Conservation (phyloP, 2,113 vertebrate genomes). For the Elephantulus edwardii region DNA sequence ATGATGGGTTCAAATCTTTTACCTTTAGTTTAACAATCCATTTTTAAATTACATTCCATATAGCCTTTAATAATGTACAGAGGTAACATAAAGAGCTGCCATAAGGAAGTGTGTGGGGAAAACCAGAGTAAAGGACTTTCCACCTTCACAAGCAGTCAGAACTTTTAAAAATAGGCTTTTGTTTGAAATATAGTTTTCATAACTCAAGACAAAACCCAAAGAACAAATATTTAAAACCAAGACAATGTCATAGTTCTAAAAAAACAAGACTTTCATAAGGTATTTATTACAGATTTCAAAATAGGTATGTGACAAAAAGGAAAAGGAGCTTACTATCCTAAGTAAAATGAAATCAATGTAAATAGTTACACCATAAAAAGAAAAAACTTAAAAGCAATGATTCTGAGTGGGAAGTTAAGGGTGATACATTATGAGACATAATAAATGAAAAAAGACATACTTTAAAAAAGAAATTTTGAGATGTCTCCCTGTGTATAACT, state of each 20-base stretch:
- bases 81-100: neutral
- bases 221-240: slow-evolving; percentile 37
- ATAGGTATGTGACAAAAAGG: neutral
- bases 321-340: slow-evolving; percentile 5
- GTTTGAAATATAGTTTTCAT: slow-evolving; percentile 16
- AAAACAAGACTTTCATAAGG: neutral
- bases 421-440: neutral
- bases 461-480: neutral
- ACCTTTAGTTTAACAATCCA: no score
- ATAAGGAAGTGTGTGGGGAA: neutral
- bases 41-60: neutral
- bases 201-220: slow-evolving; percentile 1
- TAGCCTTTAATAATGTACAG: neutral
- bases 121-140: neutral
- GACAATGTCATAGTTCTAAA: no score
- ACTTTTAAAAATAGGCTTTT: neutral
- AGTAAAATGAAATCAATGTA: neutral
- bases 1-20: no score
- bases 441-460: neutral
- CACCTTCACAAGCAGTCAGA: neutral
- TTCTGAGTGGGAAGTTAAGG: neutral
- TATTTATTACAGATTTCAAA: slow-evolving; percentile 45
- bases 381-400: neutral
- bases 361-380: no score
- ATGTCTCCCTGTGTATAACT: neutral